These are phyloP conservation scores for Monoplex corrugatus DNA, from an alignment of 2,888 invertebrate species.

Conservation along the genomic window DNA sequence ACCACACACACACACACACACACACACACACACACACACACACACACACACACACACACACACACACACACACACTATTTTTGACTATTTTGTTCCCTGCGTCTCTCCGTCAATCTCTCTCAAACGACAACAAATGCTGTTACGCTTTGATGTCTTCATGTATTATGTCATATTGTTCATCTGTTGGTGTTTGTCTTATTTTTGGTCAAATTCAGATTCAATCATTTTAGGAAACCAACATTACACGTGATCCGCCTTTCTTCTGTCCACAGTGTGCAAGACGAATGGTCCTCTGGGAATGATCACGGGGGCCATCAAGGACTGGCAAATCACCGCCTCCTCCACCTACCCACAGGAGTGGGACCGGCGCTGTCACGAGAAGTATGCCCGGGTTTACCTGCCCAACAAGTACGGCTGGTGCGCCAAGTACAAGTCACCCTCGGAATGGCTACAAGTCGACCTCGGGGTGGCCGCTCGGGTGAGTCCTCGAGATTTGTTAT, in stretches of 20 bases:
- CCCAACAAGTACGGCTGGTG: conserved; percentile 83
- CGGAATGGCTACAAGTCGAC: conserved; percentile 84
- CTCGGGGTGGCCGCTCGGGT: conserved; percentile 83
- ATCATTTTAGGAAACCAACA: too few relatives aligned
- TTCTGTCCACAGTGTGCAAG: conserved; percentile 70
- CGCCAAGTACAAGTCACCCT: conserved; percentile 82
- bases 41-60: neutral
- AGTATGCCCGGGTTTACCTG: conserved; percentile 82
- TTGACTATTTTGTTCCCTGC: neutral
- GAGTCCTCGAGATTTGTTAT: conserved; percentile 56
- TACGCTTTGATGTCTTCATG: too few relatives aligned
- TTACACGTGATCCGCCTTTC: neutral
- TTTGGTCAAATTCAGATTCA: too few relatives aligned
- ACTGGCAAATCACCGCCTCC: conserved; percentile 84
- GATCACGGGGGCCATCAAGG: conserved; percentile 83
- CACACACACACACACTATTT: neutral
- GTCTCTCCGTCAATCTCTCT: too few relatives aligned
- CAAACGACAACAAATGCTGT: too few relatives aligned
- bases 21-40: too few relatives aligned
- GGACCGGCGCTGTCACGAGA: conserved; percentile 82
- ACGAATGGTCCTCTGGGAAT: conserved; percentile 81
- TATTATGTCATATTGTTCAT: too few relatives aligned
- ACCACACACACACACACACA: too few relatives aligned
- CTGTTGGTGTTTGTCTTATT: too few relatives aligned
- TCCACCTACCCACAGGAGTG: conserved; percentile 81